Conservation (phyloP, 1,140 invertebrate genomes). For the Drosophila albomicans region DNA sequence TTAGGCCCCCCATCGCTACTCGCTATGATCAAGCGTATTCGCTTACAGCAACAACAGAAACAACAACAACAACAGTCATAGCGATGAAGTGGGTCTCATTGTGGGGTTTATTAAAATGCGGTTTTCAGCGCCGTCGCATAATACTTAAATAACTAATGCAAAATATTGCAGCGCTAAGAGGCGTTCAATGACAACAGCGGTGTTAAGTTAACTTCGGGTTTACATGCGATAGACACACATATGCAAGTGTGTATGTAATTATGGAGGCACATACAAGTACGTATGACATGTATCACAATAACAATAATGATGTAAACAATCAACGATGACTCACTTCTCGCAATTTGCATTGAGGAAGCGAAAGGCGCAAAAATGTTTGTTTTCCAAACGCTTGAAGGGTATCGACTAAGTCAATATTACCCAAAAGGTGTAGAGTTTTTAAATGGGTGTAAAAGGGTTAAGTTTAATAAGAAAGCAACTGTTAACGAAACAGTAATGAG, state of each 20-base stretch:
- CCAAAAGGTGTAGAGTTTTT: no score
- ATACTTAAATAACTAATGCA: constrained; percentile 78
- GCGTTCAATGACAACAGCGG: constrained; percentile 62
- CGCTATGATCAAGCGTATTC: constrained; percentile 50
- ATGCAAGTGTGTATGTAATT: not conserved
- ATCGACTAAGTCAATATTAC: constrained; percentile 31
- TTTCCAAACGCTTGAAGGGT: constrained; percentile 17
- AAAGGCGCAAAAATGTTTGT: constrained; percentile 41
- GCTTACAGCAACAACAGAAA: constrained; percentile 46
- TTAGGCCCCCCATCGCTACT: not conserved
- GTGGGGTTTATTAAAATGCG: constrained; percentile 73
- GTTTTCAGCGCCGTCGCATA: constrained; percentile 66
- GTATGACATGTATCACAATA: constrained; percentile 21
- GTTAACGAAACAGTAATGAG: not conserved
- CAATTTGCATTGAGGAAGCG: constrained; percentile 42
- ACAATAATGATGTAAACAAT: constrained; percentile 70
- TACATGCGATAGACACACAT: constrained; percentile 11
- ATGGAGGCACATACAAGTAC: not conserved
- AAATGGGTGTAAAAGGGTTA: no score
- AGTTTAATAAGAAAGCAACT: no score
- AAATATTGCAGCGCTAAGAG: constrained; percentile 56
- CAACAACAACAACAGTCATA: constrained; percentile 23
- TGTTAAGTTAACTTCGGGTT: constrained; percentile 63
- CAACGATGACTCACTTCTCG: constrained; percentile 51
- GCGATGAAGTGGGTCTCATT: constrained; percentile 47